A percentile compares a stretch with the other conserved stretches of the same genome.
These are phyloP conservation scores for Coenonympha arcania DNA, from an alignment of 2,888 invertebrate genomes.

Conservation along the genomic window DNA sequence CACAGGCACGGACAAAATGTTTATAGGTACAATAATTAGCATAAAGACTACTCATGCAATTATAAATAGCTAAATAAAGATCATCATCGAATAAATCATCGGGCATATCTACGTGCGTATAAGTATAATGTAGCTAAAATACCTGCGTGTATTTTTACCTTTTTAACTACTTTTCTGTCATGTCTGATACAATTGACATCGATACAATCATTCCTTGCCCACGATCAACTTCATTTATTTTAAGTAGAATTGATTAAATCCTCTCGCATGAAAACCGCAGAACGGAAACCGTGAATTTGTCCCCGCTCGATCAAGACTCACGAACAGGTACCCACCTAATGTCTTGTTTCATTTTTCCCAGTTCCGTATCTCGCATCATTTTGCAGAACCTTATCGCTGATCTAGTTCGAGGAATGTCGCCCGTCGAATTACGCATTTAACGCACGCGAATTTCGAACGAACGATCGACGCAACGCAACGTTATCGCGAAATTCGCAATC, in stretches of 20 bases:
- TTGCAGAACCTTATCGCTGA: constrained; percentile 47
- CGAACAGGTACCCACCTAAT: constrained; percentile 28
- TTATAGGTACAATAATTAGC: no score
- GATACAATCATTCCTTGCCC: no score
- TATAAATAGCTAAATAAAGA: no score
- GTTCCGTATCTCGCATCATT: constrained; percentile 33
- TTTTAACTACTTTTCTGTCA: no score
- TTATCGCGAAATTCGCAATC: constrained; percentile 62
- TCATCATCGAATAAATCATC: no score
- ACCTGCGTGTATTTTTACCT: no score
- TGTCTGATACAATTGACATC: no score
- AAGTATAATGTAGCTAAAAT: no score
- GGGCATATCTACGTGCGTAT: no score
- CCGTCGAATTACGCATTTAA: constrained; percentile 47
- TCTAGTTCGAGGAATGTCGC: constrained; percentile 29
- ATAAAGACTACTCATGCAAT: no score
- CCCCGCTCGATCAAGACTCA: constrained; percentile 1
- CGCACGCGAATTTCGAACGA: constrained; percentile 59
- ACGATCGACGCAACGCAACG: constrained; percentile 55
- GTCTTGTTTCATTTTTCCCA: constrained; percentile 27
- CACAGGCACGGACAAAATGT: no score
- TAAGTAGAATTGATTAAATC: neutral
- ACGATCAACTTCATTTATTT: neutral
- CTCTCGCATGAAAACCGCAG: neutral
- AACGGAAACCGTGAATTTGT: constrained; percentile 2